phyloP scores from a whole-genome alignment of 2,888 invertebrate species.

The Trichacis sp. region DNA sequence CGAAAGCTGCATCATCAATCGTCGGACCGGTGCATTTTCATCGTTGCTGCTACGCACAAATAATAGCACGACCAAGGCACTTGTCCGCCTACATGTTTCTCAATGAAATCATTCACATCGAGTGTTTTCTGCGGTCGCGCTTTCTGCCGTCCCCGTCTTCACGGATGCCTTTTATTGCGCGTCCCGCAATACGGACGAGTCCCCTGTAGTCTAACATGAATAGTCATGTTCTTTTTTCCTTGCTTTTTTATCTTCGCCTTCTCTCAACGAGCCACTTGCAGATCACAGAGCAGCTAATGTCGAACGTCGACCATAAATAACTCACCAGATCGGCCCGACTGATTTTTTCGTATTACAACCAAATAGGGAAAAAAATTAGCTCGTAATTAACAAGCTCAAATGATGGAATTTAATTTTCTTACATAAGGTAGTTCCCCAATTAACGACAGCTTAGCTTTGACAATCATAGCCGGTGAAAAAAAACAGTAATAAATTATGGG shows the following conservation, averaged over 20 bases:
- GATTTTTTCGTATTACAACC: no score
- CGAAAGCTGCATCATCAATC: constrained; percentile 12
- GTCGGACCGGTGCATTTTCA: constrained; percentile 27
- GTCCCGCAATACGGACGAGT: neutral
- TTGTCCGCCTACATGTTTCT: constrained; percentile 47
- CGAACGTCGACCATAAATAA: neutral
- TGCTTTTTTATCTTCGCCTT: neutral
- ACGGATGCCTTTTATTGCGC: constrained; percentile 1
- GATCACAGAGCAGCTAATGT: neutral
- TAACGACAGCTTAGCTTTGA: no score
- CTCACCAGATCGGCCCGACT: no score
- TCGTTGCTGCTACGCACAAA: constrained; percentile 43
- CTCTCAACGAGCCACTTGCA: neutral
- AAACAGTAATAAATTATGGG: no score
- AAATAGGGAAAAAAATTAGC: no score
- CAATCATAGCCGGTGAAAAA: no score
- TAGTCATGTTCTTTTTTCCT: neutral
- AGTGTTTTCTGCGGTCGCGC: constrained; percentile 17
- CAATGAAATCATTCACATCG: constrained; percentile 60
- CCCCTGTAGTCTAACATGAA: constrained; percentile 1
- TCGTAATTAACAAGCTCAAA: no score
- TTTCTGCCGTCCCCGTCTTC: neutral
- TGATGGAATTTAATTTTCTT: no score
- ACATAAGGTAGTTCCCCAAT: no score
- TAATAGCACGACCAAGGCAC: constrained; percentile 32